Evolutionary conservation across 2,797 vertebrate genomes (phyloP), one percentile per base, ranked within the genome.

Genomic region (Myotis myotis): DNA sequence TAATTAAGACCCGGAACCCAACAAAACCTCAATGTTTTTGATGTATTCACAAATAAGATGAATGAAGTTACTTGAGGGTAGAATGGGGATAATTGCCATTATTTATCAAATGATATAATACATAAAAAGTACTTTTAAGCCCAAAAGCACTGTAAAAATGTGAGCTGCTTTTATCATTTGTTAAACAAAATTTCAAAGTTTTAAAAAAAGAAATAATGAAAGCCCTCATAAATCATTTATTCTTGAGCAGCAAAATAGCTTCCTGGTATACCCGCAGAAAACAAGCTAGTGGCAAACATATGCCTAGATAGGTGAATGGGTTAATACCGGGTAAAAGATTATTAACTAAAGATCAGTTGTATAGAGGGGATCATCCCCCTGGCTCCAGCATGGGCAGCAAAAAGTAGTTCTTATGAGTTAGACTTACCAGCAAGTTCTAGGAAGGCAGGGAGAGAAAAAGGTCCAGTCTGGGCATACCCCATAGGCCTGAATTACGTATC

Each of bases 101-200:
- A 95, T 95, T 91, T 96, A 94, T 95, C 88, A 95, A 92, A 95
- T 88, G 71, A 92, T 75, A 96, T 92, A 89, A 95, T 79, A 92
- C 79, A 76, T 19, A 51, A 62, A 82, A 90, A 94, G 82, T 51
- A 85, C 85, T 74, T 87, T 92, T 57, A 94, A 90, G 71, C 91
- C 91, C 72, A 66, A 95, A 92, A 93, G 75, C 74, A 78, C 80
- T 75, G 81, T 74, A 82, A 90, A 85, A 89, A 80, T 92, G 33
- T 23, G 53, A 90, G 62, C 82, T 47, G 60, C 74, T 95, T 84
- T 76, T 78, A 88, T 86, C 36, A 55, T 74, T 87, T 16, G 20
- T 41, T 92, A 82, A 88, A 92, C 44, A 72, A 96, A 72, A 89
- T 75, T 84, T 81, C 86, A 41, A 91, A 93, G 87, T 75, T 86